A percentile compares a stretch with the other conserved stretches of the same genome.
phyloP scores from a whole-genome alignment of 2,888 invertebrate species.

The Conops quadrifasciatus region DNA sequence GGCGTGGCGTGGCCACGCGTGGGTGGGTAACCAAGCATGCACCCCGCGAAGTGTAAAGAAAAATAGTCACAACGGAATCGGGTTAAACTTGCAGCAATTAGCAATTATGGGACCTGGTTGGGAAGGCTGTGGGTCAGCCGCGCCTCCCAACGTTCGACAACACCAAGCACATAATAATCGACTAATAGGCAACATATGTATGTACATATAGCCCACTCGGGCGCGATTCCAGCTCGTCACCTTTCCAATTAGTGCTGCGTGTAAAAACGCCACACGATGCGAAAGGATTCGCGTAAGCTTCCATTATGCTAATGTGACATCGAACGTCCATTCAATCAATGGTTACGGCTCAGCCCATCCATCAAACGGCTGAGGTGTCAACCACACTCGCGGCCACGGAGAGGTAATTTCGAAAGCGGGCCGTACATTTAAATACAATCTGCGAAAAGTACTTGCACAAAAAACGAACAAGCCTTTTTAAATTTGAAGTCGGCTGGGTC shows the following conservation, averaged over 20 bases:
- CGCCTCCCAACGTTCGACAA: too few species aligned
- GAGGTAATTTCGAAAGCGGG: slow-evolving; percentile 23
- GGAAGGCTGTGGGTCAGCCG: too few species aligned
- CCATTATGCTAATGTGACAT: slow-evolving; percentile 44
- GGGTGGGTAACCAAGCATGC: too few species aligned
- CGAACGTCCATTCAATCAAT: slow-evolving; percentile 60
- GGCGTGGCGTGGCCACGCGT: too few species aligned
- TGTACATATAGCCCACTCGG: too few species aligned
- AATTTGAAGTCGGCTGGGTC: slow-evolving; percentile 6
- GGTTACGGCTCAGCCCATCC: slow-evolving; percentile 64
- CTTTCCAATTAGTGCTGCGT: slow-evolving; percentile 7
- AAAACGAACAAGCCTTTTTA: background rate
- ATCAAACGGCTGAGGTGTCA: slow-evolving; percentile 64
- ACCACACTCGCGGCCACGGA: slow-evolving; percentile 59
- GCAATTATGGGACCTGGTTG: too few species aligned
- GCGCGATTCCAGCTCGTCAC: background rate
- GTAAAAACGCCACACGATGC: background rate
- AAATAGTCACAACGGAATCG: too few species aligned
- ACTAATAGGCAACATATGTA: too few species aligned
- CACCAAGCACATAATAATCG: too few species aligned
- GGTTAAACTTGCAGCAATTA: too few species aligned
- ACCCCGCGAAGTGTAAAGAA: too few species aligned
- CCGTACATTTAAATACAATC: background rate
- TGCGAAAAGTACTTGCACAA: background rate
- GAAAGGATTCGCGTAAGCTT: slow-evolving; percentile 9